phyloP scores from a whole-genome alignment of 2,797 vertebrate species.

The Silurus aristotelis region DNA sequence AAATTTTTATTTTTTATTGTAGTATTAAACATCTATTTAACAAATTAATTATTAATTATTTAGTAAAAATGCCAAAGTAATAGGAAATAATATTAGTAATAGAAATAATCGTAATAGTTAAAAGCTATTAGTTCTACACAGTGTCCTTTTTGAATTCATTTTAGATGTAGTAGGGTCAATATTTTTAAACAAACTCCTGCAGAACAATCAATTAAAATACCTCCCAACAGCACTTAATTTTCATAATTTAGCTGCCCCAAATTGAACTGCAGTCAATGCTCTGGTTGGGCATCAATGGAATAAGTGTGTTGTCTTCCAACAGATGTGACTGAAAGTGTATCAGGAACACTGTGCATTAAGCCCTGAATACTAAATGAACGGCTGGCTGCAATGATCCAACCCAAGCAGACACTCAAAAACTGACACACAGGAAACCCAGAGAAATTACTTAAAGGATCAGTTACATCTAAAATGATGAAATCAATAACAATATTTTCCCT shows the following conservation, averaged over 20 bases:
- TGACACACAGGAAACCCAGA: conserved; percentile 77
- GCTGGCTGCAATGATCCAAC: conserved; percentile 69
- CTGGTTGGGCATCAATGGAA: conserved; percentile 70
- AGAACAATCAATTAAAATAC: conserved; percentile 75
- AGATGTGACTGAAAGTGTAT: conserved; percentile 79
- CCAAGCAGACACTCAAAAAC: conserved; percentile 79
- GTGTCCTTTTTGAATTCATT: conserved; percentile 21
- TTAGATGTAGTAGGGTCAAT: conserved; percentile 66
- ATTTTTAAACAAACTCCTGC: conserved; percentile 65
- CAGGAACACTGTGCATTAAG: conserved; percentile 78
- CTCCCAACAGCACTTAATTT: conserved; percentile 83
- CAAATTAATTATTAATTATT: conserved; percentile 8
- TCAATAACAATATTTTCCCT: conserved; percentile 99
- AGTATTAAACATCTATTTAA: background rate
- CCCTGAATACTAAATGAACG: conserved; percentile 80
- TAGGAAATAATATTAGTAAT: background rate
- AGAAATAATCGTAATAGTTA: background rate
- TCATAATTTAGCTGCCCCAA: conserved; percentile 74
- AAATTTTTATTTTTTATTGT: background rate
- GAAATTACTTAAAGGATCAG: conserved; percentile 90
- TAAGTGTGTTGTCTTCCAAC: conserved; percentile 77
- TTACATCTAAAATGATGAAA: conserved; percentile 92
- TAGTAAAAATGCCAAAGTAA: conserved; percentile 12
- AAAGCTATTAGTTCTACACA: conserved; percentile 12
- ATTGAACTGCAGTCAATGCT: conserved; percentile 65